Base-by-base conservation (phyloP, 2,888 invertebrate genomes). In the Cyaniris semiargus region DNA sequence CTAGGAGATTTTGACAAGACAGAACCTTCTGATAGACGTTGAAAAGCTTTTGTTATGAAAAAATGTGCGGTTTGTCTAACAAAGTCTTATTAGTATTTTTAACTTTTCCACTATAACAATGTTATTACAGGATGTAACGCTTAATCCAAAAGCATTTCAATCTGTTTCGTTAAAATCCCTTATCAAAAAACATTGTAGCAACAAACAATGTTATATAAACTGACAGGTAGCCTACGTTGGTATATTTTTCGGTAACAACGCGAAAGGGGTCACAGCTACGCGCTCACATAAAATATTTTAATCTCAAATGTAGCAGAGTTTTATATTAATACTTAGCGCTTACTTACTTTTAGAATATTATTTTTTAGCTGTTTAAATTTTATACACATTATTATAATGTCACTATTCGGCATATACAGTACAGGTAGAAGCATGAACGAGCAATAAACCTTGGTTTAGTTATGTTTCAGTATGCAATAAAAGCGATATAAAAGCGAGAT, bases 151-250 rank as follows among this genome's bases (percentile, higher is more conserved):
- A 60, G 13, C 10, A 23, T 23, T 66, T 66, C 31, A 66, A 31
- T 27, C 27, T 66, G 66, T 27, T 66, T 66, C 15, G 18, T 6
- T 15, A 31, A 66, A 66, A 27, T 66, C 66, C 27, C 15, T 31
- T 66, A 66, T 66, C 13, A 44, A 72, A 71, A 72, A 38, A 72
- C 44, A 72, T 6, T 72, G 44, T 72, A 44, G 66, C 34, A 0
- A 72, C 72, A 44, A 72, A 72, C 44, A 72, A 72, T 5, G 72
- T 72, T 44, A 72, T 44, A 44, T 21, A 38, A 71, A 38, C 71
- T 71, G 72, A 44, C 72, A 72, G 72, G 23, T 44, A 44, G 38
- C 10, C 21, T 44, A 72, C 72, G 72, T 72, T 15, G 21, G 38
- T 44, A 4, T 72, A 44, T 21, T 72, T 72, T 72, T 38, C 21